Base-by-base conservation (phyloP, 2,888 invertebrate genomes). In the Agonopterix heracliana region DNA sequence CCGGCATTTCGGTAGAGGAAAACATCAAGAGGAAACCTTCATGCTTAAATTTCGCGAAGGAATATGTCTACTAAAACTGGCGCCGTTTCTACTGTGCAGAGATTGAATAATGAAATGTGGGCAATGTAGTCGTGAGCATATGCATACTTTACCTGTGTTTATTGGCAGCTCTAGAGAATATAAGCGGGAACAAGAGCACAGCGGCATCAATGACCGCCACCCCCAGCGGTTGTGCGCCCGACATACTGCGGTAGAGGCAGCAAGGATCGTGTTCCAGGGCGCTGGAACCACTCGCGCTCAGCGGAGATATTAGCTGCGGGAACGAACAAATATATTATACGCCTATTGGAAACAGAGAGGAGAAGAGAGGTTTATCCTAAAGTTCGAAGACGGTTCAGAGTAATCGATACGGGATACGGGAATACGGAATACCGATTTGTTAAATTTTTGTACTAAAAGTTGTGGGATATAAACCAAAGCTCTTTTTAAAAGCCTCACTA, bases 241-340 rank as follows among this genome's bases (percentile, higher is more conserved):
- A 53, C n/a, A 54, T 43, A 46, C 92, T 92, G 44, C 94, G 92
- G 86, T 96, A 98, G 50, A 99, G 87, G 66, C 95, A 96, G 72
- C 98, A 96, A 2, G 96, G 92, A 87, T 99, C 99, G 76, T 99
- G 98, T 79, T 99, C 99, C 59, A 99, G 81, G 8, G 99, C 98
- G 41, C 98, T 97, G 2, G 98, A 98, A 3, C 98, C 98, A 47
- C 97, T 95, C 5, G 98, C 97, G 77, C 97, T 97, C 71, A 97
- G 95, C 1, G 97, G 95, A 0, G 77, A 81, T 80, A 98, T 96
- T 44, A 98, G 85, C 98, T 98, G 85, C 40, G 85, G 55, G 12
- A 45, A 7, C 50, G 41, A 26, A 26, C n/a, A n/a, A 1, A 26
- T 26, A 43, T 48, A 56, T 7, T 26, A 38, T 38, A n/a, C 4